Percentiles rank a stretch among this genome's conserved stretches.
Conservation (phyloP, 1,140 invertebrate species). For the Acarapis woodi region DNA sequence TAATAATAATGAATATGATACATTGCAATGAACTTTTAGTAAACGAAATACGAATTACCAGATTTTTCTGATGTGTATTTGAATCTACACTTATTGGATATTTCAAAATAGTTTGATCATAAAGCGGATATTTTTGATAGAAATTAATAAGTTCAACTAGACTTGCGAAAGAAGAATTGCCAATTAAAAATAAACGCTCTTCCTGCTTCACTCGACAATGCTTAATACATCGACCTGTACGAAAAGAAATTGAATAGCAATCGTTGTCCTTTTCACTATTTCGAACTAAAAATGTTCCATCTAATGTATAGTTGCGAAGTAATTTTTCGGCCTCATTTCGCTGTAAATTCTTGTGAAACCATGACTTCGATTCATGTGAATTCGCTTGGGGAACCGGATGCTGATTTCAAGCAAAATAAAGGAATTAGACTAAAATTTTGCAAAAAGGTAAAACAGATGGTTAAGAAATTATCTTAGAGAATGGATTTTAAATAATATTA, state of each 20-base stretch:
- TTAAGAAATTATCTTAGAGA: too few species aligned
- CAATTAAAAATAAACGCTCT: slow-evolving; percentile 61
- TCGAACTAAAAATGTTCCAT: slow-evolving; percentile 73
- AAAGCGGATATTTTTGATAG: slow-evolving; percentile 65
- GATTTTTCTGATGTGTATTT: background rate
- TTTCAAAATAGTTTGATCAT: slow-evolving; percentile 54
- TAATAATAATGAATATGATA: too few species aligned
- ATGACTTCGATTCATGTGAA: slow-evolving; percentile 65
- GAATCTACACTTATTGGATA: slow-evolving; percentile 57
- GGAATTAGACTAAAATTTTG: too few species aligned
- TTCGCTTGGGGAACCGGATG: slow-evolving; percentile 81
- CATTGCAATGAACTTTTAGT: slow-evolving; percentile 19
- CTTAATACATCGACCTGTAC: slow-evolving; percentile 49
- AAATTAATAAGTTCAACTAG: slow-evolving; percentile 68
- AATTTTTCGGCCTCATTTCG: slow-evolving; percentile 56
- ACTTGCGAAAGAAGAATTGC: slow-evolving; percentile 66
- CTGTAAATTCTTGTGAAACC: slow-evolving; percentile 57
- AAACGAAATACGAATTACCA: too few species aligned
- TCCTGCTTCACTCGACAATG: slow-evolving; percentile 77
- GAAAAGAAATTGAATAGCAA: slow-evolving; percentile 73
- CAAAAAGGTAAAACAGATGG: too few species aligned
- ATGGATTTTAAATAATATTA: too few species aligned
- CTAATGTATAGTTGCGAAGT: slow-evolving; percentile 40
- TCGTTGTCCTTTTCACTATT: slow-evolving; percentile 51
- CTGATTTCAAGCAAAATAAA: too few species aligned